Conservation (phyloP, 2,888 invertebrate genomes). For the Protula sp. region DNA sequence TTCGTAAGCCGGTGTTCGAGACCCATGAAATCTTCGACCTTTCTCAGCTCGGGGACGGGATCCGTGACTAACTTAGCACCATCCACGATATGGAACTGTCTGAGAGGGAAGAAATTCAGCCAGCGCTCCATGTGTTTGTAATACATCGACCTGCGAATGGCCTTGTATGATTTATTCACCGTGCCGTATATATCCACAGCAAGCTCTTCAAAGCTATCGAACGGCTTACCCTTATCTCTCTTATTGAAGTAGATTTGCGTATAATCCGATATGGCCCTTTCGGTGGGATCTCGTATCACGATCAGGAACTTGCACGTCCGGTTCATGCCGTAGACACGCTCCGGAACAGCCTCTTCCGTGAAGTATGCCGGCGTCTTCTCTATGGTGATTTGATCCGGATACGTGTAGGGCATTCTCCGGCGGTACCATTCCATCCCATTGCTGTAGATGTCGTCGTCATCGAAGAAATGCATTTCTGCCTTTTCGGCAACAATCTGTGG, state of each 20-base stretch:
- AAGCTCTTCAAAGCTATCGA: slow-evolving; percentile 50
- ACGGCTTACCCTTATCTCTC: slow-evolving; percentile 1
- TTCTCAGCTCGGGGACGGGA: slow-evolving; percentile 42
- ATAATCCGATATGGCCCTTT: slow-evolving; percentile 93
- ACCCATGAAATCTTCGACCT: slow-evolving; percentile 47
- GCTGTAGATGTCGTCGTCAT: slow-evolving; percentile 74
- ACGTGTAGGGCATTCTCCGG: slow-evolving; percentile 84
- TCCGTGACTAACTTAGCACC: slow-evolving; percentile 45
- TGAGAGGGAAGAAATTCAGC: slow-evolving; percentile 85
- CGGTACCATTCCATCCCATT: slow-evolving; percentile 89
- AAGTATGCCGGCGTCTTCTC: slow-evolving; percentile 99
- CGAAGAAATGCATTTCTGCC: slow-evolving; percentile 92
- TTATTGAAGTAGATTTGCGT: slow-evolving; percentile 73
- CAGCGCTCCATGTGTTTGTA: slow-evolving; percentile 76
- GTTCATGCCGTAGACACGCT: slow-evolving; percentile 90
- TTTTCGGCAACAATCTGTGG: slow-evolving; percentile 81
- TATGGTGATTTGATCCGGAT: slow-evolving; percentile 85
- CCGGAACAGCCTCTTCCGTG: slow-evolving; percentile 89
- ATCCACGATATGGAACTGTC: slow-evolving; percentile 90
- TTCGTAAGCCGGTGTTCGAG: slow-evolving; percentile 37
- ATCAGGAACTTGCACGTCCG: slow-evolving; percentile 79
- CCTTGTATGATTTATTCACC: slow-evolving; percentile 54
- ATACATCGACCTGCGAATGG: slow-evolving; percentile 53
- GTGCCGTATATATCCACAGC: slow-evolving; percentile 48
- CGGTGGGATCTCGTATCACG: slow-evolving; percentile 93